Conservation (phyloP, 1,140 invertebrate genomes). For the Aplysia californica region DNA sequence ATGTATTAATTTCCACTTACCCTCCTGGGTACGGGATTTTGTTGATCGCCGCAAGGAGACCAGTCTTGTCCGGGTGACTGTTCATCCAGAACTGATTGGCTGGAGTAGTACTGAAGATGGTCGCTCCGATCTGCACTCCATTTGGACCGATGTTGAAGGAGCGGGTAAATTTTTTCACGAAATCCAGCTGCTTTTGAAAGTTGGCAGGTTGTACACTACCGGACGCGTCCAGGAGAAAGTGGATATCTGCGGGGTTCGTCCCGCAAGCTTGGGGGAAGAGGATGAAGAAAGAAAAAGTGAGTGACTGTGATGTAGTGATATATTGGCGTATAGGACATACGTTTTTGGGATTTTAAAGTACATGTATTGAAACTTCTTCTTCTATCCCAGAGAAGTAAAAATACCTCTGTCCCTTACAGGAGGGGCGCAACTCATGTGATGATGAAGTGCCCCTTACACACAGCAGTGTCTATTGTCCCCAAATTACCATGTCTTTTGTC, state of each 20-base stretch:
- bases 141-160: conserved; percentile 43
- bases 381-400: conserved; percentile 3
- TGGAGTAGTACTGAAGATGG: conserved; percentile 34
- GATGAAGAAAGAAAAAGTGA: conserved; percentile 22
- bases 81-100: conserved; percentile 61
- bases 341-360: background rate
- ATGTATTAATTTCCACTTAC: too few relatives aligned
- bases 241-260: conserved; percentile 54
- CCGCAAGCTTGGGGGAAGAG: conserved; percentile 38
- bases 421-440: background rate
- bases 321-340: too few relatives aligned
- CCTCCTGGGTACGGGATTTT: conserved; percentile 37
- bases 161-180: conserved; percentile 50
- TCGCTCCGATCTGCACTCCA: conserved; percentile 32
- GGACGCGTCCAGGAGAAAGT: conserved; percentile 58
- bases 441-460: background rate
- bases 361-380: conserved; percentile 5
- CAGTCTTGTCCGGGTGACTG: conserved; percentile 38
- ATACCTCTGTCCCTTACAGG: conserved; percentile 2
- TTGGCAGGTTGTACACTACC: conserved; percentile 48
- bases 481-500: too few relatives aligned
- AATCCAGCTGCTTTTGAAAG: conserved; percentile 53
- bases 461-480: background rate
- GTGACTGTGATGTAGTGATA: too few relatives aligned
- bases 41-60: conserved; percentile 26